A percentile compares a stretch with the other conserved stretches of the same genome.
These are phyloP conservation scores for Moxostoma hubbsi DNA, from an alignment of 2,797 vertebrate species.

Conservation along the genomic window DNA sequence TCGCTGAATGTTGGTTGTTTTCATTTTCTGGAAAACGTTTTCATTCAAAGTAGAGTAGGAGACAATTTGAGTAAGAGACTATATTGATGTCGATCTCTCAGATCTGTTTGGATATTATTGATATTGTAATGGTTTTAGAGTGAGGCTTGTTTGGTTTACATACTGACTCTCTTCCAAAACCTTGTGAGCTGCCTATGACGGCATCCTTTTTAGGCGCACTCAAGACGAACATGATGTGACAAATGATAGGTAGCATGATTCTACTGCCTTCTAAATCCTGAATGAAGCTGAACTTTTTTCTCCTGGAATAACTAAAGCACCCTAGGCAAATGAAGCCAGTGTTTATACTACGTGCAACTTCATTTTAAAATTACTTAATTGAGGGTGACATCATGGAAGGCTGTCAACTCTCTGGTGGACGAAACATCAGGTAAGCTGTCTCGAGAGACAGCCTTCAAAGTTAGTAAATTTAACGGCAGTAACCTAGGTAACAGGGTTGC, in stretches of 20 bases:
- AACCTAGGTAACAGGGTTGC: no score
- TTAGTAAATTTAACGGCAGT: no score
- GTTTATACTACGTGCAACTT: no score
- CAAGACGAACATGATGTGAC: background rate
- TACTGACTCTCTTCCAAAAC: background rate
- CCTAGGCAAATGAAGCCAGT: no score
- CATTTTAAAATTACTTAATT: no score
- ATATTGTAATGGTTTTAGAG: background rate
- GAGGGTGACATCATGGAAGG: no score
- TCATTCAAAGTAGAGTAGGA: no score
- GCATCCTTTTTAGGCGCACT: background rate
- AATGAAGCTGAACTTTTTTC: no score
- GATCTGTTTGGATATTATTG: background rate
- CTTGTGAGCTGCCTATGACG: slow-evolving; percentile 4
- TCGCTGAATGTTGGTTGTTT: background rate
- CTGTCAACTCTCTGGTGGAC: no score
- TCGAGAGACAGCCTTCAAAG: no score
- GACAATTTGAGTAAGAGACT: background rate
- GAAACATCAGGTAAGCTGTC: no score
- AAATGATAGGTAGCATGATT: background rate
- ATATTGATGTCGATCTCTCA: background rate
- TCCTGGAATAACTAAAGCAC: no score
- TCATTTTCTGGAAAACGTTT: background rate
- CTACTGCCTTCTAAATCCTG: background rate
- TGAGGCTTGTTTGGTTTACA: background rate